Conservation (phyloP, 2,797 vertebrate species). For the Oophaga sylvatica region DNA sequence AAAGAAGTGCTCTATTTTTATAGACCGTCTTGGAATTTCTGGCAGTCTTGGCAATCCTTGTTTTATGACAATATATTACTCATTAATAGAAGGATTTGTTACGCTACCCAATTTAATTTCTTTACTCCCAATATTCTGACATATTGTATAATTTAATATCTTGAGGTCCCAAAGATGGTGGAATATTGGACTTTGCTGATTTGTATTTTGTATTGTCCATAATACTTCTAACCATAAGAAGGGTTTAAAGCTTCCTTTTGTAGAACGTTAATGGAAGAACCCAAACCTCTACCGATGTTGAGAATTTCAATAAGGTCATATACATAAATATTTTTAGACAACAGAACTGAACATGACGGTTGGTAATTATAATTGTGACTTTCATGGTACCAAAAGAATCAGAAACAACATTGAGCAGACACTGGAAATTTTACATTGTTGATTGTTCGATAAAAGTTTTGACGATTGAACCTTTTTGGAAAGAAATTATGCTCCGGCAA, state of each 20-base stretch:
- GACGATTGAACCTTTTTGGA: background rate
- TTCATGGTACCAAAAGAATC: background rate
- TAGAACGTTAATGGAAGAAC: background rate
- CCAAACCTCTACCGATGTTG: background rate
- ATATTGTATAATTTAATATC: background rate
- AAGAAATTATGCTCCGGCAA: background rate
- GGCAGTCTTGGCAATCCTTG: background rate
- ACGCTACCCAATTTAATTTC: background rate
- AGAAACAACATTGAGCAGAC: background rate
- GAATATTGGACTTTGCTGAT: background rate
- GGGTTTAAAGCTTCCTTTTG: background rate
- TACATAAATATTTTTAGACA: background rate
- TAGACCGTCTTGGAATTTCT: too few species aligned
- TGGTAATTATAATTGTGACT: background rate
- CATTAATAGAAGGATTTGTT: background rate
- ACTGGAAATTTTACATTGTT: background rate
- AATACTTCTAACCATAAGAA: background rate
- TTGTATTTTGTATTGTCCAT: background rate
- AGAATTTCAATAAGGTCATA: background rate
- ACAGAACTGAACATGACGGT: too few species aligned
- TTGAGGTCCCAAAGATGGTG: background rate
- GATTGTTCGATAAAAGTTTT: background rate
- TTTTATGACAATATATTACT: background rate
- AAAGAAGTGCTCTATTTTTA: too few species aligned
- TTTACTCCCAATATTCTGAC: background rate